Evolutionary conservation across 1,140 invertebrate species (phyloP).

Genomic region (Anagrus nilaparvatae): DNA sequence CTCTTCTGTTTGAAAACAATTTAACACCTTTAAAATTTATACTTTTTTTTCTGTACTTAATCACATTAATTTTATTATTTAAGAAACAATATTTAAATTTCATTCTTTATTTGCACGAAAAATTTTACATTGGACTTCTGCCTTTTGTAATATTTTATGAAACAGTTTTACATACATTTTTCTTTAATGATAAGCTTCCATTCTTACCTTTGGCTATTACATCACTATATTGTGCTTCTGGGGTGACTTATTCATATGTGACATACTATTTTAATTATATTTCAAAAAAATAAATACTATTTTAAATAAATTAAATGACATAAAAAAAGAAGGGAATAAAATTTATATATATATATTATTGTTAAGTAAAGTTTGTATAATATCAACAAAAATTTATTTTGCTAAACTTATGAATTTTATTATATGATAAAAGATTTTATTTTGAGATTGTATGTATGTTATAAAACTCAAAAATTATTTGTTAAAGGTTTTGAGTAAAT

Average conservation of each 20-base stretch:
- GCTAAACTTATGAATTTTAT: too few species aligned
- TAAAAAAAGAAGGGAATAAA: too few species aligned
- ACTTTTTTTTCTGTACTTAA: slow-evolving; percentile 17
- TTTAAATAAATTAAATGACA: too few species aligned
- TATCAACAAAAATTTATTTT: too few species aligned
- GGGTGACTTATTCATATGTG: slow-evolving; percentile 68
- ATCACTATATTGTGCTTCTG: slow-evolving; percentile 79
- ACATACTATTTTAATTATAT: slow-evolving; percentile 50
- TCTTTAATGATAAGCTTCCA: slow-evolving; percentile 56
- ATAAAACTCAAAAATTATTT: too few species aligned
- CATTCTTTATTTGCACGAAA: slow-evolving; percentile 41
- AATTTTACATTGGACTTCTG: slow-evolving; percentile 62
- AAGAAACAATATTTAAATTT: slow-evolving; percentile 1
- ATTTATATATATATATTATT: too few species aligned
- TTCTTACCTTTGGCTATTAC: slow-evolving; percentile 83
- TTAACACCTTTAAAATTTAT: slow-evolving; percentile 21
- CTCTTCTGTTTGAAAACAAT: slow-evolving; percentile 18
- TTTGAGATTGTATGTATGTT: too few species aligned
- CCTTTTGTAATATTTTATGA: slow-evolving; percentile 67
- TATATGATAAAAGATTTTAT: too few species aligned
- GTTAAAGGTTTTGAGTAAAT: too few species aligned
- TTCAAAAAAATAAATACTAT: too few species aligned
- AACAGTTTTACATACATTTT: slow-evolving; percentile 52
- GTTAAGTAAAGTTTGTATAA: too few species aligned
- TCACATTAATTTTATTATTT: slow-evolving; percentile 2